Base-by-base conservation (phyloP, 2,797 vertebrate genomes). In the Hippopotamyrus pictus region DNA sequence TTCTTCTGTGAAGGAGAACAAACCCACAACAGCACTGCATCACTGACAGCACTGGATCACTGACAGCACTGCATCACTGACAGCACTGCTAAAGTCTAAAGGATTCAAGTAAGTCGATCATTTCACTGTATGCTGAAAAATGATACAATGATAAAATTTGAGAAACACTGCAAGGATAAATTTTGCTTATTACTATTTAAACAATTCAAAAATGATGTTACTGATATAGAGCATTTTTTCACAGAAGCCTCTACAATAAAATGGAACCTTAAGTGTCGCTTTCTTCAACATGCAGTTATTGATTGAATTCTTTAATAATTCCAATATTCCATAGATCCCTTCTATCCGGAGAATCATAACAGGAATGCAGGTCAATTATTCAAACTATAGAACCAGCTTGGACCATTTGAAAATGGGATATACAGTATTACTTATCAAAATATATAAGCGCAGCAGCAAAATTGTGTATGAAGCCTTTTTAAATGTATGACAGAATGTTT, bases 81-180 rank as follows among this genome's bases (percentile, higher is more conserved):
- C 87, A 91, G 91, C 93, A 94, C 92, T 93, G 91, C 92, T 92
- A 94, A 94, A 92, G 33, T 90, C 90, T 76, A 91, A 86, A 92
- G 94, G 90, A 92, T 44, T 37, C 62, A 89, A 25, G 33, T 17
- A 62, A 62, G 53, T 62, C 41, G n/a, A 69, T 86, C 88, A 53
- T 33, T 76, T 37, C 25, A 87, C 8, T 85, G 50, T 17, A 87
- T n/a, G 17, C n/a, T 87, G 3, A 62, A 87, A 87, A 59, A 51
- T 85, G 48, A 85, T 50, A 85, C 83, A 51, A 48, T 29, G 22
- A 25, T 51, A 17, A 25, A 1, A 85, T 51, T 5, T 51, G n/a
- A 85, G 9, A 29, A 85, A 51, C 22, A 51, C 46, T 51, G 48
- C 11, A 25, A 85, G 51, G 51, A 51, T 29, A 85, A 3, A 48